These are phyloP conservation scores for Catalaphyllia jardinei DNA, from an alignment of 64 coral and sea anemone species.

Conservation along the genomic window DNA sequence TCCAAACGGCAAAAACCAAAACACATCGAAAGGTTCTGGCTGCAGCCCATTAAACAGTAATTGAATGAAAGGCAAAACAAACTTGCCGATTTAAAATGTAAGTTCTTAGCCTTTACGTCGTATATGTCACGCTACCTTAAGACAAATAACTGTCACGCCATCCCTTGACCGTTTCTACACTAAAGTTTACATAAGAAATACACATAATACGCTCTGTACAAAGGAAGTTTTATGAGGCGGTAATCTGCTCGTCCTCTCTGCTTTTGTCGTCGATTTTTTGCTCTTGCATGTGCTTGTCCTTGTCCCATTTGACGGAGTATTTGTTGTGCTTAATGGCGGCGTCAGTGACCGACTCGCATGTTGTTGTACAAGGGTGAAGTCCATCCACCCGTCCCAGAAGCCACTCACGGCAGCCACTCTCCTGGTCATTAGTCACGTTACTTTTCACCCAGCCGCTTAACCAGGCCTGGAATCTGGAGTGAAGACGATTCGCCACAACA, in stretches of 20 bases:
- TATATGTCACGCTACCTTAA: background rate
- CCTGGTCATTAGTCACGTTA: slow-evolving; percentile 78
- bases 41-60: background rate
- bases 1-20: too few species aligned
- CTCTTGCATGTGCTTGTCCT: background rate
- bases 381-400: slow-evolving; percentile 83
- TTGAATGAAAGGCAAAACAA: background rate
- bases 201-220: slow-evolving; percentile 12
- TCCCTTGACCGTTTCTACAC: background rate
- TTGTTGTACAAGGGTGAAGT: slow-evolving; percentile 79
- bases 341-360: slow-evolving; percentile 55
- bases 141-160: slow-evolving; percentile 4
- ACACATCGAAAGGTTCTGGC: too few species aligned
- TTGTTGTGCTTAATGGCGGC: slow-evolving; percentile 78
- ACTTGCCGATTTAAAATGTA: background rate
- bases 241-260: slow-evolving; percentile 9
- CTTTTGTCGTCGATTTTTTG: background rate
- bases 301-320: slow-evolving; percentile 83
- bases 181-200: background rate
- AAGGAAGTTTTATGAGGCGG: background rate
- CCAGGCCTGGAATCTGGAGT: slow-evolving; percentile 88
- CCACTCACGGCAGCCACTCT: slow-evolving; percentile 82
- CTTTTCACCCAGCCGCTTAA: slow-evolving; percentile 74
- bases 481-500: slow-evolving; percentile 69
- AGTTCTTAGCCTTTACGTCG: background rate